phyloP scores from a whole-genome alignment of 1,140 invertebrate genomes.

The Drosophila setifemur region DNA sequence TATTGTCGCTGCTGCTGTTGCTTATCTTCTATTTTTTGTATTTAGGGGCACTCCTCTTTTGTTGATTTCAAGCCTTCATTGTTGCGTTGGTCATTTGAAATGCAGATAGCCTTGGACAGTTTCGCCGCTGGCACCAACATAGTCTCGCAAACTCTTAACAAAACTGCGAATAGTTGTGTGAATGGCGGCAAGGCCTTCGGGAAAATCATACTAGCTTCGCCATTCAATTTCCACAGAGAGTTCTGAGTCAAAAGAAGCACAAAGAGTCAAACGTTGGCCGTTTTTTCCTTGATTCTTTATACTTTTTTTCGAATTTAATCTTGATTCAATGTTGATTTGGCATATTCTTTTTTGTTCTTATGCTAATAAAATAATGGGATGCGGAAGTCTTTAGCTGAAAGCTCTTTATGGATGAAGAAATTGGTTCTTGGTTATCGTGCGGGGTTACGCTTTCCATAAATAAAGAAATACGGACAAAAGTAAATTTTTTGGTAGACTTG shows the following conservation, averaged over 20 bases:
- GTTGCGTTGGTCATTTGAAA: constrained; percentile 74
- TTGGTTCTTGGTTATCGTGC: too few species aligned
- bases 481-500: too few species aligned
- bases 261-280: constrained; percentile 19
- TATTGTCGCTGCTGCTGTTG: constrained; percentile 23
- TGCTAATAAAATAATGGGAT: constrained; percentile 3
- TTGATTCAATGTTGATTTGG: constrained; percentile 31
- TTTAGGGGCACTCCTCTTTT: constrained; percentile 66
- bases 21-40: constrained; percentile 15
- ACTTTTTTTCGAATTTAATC: constrained; percentile 17
- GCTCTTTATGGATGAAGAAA: too few species aligned
- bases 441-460: too few species aligned
- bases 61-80: constrained; percentile 61
- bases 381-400: constrained; percentile 12
- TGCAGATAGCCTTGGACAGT: constrained; percentile 66
- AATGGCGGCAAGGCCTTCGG: constrained; percentile 32
- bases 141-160: constrained; percentile 39
- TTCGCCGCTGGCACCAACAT: constrained; percentile 37
- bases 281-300: background rate
- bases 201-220: constrained; percentile 12
- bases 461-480: too few species aligned
- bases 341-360: background rate
- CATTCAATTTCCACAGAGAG: constrained; percentile 4
- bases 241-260: background rate
- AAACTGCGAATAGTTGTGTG: constrained; percentile 33